Percentiles rank a stretch among this genome's conserved stretches.
Evolutionary conservation across 2,113 vertebrate species (phyloP).

Genomic region (Myrmophylax atrothorax): DNA sequence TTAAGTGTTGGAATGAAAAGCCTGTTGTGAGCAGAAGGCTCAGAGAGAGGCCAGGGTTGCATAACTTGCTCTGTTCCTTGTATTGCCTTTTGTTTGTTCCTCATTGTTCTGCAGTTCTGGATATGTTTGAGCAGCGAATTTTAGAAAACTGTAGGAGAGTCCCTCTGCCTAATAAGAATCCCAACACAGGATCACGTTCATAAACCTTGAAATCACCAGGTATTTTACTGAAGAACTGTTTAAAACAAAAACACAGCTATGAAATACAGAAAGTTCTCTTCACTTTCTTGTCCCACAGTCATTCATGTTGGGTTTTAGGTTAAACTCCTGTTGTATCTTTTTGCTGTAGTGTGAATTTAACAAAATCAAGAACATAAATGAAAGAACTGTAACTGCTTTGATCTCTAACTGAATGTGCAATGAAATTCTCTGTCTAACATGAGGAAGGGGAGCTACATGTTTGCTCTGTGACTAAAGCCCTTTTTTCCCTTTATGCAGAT

Average conservation of each 20-base stretch:
- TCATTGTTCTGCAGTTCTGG: neutral
- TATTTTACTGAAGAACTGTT: neutral
- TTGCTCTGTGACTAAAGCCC: neutral
- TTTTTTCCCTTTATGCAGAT: conserved; percentile 71
- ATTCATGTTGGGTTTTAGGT: neutral
- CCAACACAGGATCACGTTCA: fast-evolving
- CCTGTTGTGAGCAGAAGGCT: neutral
- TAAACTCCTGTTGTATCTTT: neutral
- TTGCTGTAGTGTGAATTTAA: neutral
- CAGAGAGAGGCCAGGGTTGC: neutral
- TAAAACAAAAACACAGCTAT: neutral
- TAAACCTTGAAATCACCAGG: neutral
- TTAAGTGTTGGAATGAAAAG: neutral
- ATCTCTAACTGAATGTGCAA: neutral
- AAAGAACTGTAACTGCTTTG: neutral
- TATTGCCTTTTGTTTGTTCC: neutral
- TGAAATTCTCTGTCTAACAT: neutral
- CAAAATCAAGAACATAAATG: neutral
- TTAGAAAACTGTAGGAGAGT: neutral
- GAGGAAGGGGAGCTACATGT: neutral
- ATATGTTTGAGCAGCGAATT: neutral
- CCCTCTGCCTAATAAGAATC: neutral
- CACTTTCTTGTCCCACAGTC: neutral
- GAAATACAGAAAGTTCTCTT: neutral
- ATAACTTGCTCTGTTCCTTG: neutral